Base-by-base conservation (phyloP, 2,113 vertebrate genomes). In the Urocynchramus pylzowi region DNA sequence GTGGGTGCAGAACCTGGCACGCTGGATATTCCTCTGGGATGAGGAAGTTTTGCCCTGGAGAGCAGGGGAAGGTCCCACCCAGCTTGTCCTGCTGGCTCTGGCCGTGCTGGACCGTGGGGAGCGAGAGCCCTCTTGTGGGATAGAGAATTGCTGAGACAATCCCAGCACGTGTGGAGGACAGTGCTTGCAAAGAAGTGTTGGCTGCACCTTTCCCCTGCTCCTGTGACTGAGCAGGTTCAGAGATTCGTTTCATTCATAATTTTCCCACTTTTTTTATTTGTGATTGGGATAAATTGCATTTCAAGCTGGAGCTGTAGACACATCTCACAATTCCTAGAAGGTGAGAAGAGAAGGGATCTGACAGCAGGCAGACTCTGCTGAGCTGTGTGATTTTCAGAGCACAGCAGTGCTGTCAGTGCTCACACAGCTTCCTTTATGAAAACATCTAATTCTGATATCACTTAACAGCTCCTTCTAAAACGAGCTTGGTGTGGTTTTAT, bases 111-210 rank as follows among this genome's bases (percentile, higher is more conserved):
- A 42, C 3, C 3, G 27, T 6, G 79, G 77, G 69, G 64, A 93
- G 23, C 53, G 92, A 54, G 96, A 92, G 95, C 95, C 96, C 96
- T 92, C 95, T 97, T 67, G 83, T 96, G 96, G 93, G 90, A 24
- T 7, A 3, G 52, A 53, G 31, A 8, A 41, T 67, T 68, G 42
- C 49, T 33, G 65, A 76, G 84, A 47, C 71, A 52, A 24, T 20
- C 74, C 44, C 79, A 10, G 50, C 28, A 14, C n/a, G 7, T 4
- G 10, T 28, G 9, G 41, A 78, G 56, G 37, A 13, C 3, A 24
- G 21, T 1, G 16, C 50, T 27, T 26, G 41, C 53, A 6, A 1
- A 33, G 42, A 33, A 26, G 3, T 3, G 2, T 1, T 47, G 44
- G 6, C 70, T 49, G n/a, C n/a, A 8, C 35, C 33, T 73, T 88